Conservation (phyloP, 2,888 invertebrate species). For the Andrena minutula region DNA sequence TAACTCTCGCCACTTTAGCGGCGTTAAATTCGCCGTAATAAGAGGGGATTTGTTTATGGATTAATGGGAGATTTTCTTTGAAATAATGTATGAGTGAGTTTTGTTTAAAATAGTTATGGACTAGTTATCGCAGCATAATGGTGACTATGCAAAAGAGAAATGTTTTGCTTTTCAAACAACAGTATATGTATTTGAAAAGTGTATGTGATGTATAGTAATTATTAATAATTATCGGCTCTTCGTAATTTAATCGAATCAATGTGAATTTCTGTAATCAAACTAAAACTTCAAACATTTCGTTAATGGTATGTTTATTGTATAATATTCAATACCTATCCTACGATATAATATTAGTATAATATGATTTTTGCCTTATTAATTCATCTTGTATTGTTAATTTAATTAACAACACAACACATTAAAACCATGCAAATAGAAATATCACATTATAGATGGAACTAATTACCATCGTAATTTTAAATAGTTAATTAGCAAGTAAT, state of each 20-base stretch:
- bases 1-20: slow-evolving; percentile 4
- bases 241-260: not conserved
- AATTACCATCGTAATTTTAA: no score
- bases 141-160: no score
- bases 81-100: not conserved
- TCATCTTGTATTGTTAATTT: no score
- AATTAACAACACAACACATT: no score
- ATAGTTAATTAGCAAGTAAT: no score
- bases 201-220: no score
- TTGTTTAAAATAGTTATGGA: not conserved
- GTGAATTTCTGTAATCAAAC: not conserved
- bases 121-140: no score
- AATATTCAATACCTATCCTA: not conserved
- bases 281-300: not conserved
- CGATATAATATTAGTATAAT: not conserved
- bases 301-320: not conserved
- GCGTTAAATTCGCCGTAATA: slow-evolving; percentile 13
- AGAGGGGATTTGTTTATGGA: not conserved
- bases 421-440: no score
- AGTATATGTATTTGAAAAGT: no score
- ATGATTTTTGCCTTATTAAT: not conserved
- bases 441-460: no score
- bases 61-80: not conserved
- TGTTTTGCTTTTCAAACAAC: no score
- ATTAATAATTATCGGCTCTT: not conserved